phyloP scores from a whole-genome alignment of 2,113 vertebrate species.

The Bungarus multicinctus region DNA sequence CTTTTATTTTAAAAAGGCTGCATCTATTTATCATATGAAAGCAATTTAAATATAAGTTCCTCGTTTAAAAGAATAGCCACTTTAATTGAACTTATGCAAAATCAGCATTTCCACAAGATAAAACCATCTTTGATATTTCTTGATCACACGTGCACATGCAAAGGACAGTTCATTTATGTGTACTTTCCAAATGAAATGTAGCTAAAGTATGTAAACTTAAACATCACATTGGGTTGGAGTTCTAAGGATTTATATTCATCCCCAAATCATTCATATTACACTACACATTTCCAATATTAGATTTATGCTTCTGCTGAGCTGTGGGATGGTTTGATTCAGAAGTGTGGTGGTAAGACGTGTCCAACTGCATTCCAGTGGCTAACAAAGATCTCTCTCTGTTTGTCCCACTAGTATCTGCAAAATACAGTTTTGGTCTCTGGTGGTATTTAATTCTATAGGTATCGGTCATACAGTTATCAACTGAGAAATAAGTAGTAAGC shows the following conservation, averaged over 20 bases:
- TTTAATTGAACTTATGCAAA: conserved; percentile 23
- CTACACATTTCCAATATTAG: conserved; percentile 69
- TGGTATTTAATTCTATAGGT: conserved; percentile 93
- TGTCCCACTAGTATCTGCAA: conserved; percentile 62
- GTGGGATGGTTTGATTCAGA: conserved; percentile 58
- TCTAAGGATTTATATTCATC: neutral
- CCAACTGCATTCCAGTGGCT: conserved; percentile 70
- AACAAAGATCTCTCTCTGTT: conserved; percentile 68
- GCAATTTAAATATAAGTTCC: neutral
- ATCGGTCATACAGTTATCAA: conserved; percentile 96
- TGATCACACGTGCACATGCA: conserved; percentile 38
- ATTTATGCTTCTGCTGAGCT: conserved; percentile 64
- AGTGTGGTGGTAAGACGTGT: conserved; percentile 55
- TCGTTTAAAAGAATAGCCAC: conserved; percentile 25
- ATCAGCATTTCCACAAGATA: conserved; percentile 25
- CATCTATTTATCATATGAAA: neutral
- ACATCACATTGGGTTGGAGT: neutral
- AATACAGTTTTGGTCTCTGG: conserved; percentile 79
- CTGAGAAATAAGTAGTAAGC: conserved; percentile 92
- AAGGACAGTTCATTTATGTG: neutral
- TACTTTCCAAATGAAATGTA: neutral
- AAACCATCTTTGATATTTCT: conserved; percentile 54
- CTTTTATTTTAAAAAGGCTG: neutral
- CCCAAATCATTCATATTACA: conserved; percentile 34
- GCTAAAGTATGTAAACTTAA: conserved; percentile 13